Base-by-base conservation (phyloP, 2,797 vertebrate species). In the Pygocentrus nattereri region DNA sequence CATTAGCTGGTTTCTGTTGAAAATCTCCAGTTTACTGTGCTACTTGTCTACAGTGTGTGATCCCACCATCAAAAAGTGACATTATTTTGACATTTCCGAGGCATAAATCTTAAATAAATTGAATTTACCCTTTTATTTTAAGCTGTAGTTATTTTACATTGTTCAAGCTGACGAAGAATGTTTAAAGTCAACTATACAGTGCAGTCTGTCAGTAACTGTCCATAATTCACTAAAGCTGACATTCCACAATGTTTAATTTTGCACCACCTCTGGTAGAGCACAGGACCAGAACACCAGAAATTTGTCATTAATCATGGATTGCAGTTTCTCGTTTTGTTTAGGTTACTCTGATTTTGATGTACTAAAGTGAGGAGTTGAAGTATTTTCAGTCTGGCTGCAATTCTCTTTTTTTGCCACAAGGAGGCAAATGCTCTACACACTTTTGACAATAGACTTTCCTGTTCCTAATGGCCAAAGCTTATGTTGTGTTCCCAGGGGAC, bases 371-470 rank as follows among this genome's bases (percentile, higher is more conserved):
- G 31, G 8, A 71, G 41, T 7, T 44, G 41, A 38, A 34, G 7
- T 61, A 19, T 67, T 15, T 54, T 67, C 52, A 50, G 27, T 30
- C 58, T 61, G 59, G 8, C 52, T 90, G 89, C 83, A 83, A 38
- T 90, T 78, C 65, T 79, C 21, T 25, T 31, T 82, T n/a, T 16
- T 81, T 19, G 7, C 87, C 90, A 89, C 76, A 21, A 86, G 90
- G 87, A 86, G 85, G 85, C 18, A 70, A 31, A 61, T 80, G 19
- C 30, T 79, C n/a, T 49, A 27, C 25, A 41, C 41, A 31, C 56
- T 62, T 58, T 23, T 41, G 18, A 49, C 34, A 31, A 21, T 31
- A 83, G 78, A 23, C 6, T 67, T 78, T 86, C 73, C 73, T 82
- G 30, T 74, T 75, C 19, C 54, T 78, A 64, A 78, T 88, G 79